Percentiles rank a stretch among this genome's conserved stretches.
Conservation (phyloP, 2,113 vertebrate species). For the Lycocorax pyrrhopterus region DNA sequence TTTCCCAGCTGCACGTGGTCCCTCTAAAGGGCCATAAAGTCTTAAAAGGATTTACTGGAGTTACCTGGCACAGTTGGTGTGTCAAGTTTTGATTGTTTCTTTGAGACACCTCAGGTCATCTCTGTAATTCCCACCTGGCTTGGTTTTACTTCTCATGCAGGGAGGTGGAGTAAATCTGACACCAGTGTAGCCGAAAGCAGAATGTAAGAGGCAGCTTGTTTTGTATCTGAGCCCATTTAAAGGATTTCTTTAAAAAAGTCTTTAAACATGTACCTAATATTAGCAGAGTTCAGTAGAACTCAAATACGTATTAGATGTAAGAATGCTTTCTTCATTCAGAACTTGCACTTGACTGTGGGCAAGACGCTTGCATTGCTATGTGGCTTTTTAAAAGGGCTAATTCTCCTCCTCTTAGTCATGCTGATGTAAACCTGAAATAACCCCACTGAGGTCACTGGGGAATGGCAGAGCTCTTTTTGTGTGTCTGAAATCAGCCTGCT, state of each 20-base stretch:
- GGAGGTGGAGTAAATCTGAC: neutral
- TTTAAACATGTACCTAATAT: neutral
- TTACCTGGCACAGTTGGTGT: neutral
- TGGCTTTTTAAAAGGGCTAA: neutral
- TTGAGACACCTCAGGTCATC: neutral
- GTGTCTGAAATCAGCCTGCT: slow-evolving; percentile 10
- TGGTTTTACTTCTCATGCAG: neutral
- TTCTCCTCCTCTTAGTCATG: slow-evolving; percentile 1
- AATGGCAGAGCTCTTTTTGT: neutral
- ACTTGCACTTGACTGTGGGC: neutral
- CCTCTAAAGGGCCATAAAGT: neutral
- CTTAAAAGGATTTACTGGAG: neutral
- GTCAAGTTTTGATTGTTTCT: neutral
- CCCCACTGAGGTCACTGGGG: neutral
- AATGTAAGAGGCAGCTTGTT: neutral
- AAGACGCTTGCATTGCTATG: neutral
- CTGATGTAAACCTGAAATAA: slow-evolving; percentile 14
- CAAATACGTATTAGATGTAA: neutral
- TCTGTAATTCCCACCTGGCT: neutral
- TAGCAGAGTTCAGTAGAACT: neutral
- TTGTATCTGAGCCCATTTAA: neutral
- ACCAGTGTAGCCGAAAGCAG: neutral
- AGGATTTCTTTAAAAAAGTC: neutral
- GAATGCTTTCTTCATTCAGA: neutral
- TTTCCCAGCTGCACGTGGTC: neutral